Percentiles rank a stretch among this genome's conserved stretches.
phyloP scores from a whole-genome alignment of 2,113 vertebrate species.

The Corythaixoides concolor region DNA sequence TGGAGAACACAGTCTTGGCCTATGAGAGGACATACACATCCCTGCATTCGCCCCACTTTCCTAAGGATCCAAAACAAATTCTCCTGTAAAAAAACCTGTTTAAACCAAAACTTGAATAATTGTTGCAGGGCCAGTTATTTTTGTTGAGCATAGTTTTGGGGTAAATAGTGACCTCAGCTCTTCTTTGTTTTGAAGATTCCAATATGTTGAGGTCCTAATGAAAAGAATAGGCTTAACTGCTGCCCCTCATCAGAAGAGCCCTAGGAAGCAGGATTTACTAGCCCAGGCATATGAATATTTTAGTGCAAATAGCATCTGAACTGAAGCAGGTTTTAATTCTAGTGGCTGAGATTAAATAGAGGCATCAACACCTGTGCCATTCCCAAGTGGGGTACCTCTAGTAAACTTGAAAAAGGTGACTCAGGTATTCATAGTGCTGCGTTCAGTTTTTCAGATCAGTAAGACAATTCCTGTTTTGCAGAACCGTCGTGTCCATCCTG shows the following conservation, averaged over 20 bases:
- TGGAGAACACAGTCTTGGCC: background rate
- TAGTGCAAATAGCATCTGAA: background rate
- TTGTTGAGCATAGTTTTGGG: background rate
- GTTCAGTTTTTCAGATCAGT: background rate
- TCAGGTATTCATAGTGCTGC: background rate
- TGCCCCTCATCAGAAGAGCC: background rate
- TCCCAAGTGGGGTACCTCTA: fast-evolving
- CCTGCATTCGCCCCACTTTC: background rate
- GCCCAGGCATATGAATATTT: background rate
- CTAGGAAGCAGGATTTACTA: background rate
- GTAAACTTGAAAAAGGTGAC: background rate
- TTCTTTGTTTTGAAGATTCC: background rate
- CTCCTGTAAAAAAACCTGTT: background rate
- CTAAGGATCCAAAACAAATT: background rate
- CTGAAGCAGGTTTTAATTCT: background rate
- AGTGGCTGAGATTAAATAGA: background rate
- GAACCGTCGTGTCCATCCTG: background rate
- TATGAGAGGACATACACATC: background rate
- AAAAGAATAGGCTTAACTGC: background rate
- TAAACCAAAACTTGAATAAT: background rate
- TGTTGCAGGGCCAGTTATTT: background rate
- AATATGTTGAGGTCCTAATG: background rate
- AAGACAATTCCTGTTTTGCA: background rate
- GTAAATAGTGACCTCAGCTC: background rate
- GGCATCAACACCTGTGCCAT: background rate